Base-by-base conservation (phyloP, 2,113 vertebrate genomes). In the Trematomus loennbergii region DNA sequence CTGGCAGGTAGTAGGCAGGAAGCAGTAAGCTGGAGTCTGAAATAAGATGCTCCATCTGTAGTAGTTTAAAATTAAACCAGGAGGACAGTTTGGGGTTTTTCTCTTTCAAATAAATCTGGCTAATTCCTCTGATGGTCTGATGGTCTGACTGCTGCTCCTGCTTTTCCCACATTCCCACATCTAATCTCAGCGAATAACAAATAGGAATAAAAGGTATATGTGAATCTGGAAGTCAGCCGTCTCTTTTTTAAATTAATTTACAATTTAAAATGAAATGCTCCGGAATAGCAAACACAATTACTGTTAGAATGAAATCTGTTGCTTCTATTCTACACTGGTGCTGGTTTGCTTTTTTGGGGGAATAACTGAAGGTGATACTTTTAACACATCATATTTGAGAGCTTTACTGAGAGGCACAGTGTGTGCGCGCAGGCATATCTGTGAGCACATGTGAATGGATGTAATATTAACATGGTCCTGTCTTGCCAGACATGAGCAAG, bases 381-480 rank as follows among this genome's bases (percentile, higher is more conserved):
- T 40, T 48, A 46, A 17, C 57, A 29, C 33, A 12, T 52, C 76
- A 82, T 61, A 65, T 22, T 70, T 60, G 40, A 68, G 18, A 72
- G 74, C 67, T 61, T 20, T 29, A 33, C 45, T 66, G 50, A 54
- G 53, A 54, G 29, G 16, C 40, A 53, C 50, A 18, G 17, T n/a
- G 57, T 71, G 40, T 50, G 59, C 50, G 50, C 52, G 64, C 60
- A 59, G 60, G 17, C 60, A 33, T 61, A 54, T 79, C 49, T 54
- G 52, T 49, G 61, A 69, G 46, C 46, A 46, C 3, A 12, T 67
- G 49, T 70, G 65, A 43, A 70, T 68, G 78, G 53, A 78, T 82
- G 70, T 70, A 81, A 87, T 84, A 87, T 88, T 82, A 76, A 82
- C 85, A 79, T 85, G 57, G 48, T 13, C 29, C 53, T 70, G 64